Base-by-base conservation (phyloP, 2,797 vertebrate genomes). In the Cossypha heuglini region DNA sequence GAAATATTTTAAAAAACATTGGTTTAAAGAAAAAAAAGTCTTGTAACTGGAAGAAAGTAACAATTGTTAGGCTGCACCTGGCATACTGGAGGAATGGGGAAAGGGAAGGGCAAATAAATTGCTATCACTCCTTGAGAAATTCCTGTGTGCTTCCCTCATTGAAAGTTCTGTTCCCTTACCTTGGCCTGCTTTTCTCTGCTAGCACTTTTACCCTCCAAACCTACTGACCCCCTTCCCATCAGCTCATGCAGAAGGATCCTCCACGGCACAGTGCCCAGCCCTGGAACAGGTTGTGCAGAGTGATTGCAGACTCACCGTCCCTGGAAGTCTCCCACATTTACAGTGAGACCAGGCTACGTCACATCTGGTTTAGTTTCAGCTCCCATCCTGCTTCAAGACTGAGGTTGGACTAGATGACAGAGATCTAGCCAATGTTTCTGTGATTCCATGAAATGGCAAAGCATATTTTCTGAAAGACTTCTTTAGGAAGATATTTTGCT, bases 41-140 rank as follows among this genome's bases (percentile, higher is more conserved):
- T 64, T 52, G 3, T 42, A 52, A 61, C 18, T 54, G 15, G 16
- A 87, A 76, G 25, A 75, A 51, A 84, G 62, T 8, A 13, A 10
- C 4, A 49, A 11, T 66, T 85, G 0, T 63, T 63, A 51, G 4
- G 16, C 20, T 67, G 26, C 5, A 37, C 6, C 8, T 71, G 18
- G 6, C 77, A 13, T 33, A 48, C 11, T 57, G 2, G 16, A 6
- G 11, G 6, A n/a, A 68, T 0, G 0, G 16, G 6, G 11, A 43
- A 67, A 54, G 2, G 4, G 11, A 54, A 40, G 1, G 8, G 3
- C 20, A 57, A 19, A 38, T 6, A 57, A 25, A 43, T 22, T 49
- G 28, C 10, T 45, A 4, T 6, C 16, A 61, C 16, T 49, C 59
- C 21, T 78, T 25, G 10, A 21, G 49, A 83, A 75, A 72, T 68